These are phyloP conservation scores for Scaptodrosophila latifasciaeformis DNA, from an alignment of 2,888 invertebrate species.

Conservation along the genomic window DNA sequence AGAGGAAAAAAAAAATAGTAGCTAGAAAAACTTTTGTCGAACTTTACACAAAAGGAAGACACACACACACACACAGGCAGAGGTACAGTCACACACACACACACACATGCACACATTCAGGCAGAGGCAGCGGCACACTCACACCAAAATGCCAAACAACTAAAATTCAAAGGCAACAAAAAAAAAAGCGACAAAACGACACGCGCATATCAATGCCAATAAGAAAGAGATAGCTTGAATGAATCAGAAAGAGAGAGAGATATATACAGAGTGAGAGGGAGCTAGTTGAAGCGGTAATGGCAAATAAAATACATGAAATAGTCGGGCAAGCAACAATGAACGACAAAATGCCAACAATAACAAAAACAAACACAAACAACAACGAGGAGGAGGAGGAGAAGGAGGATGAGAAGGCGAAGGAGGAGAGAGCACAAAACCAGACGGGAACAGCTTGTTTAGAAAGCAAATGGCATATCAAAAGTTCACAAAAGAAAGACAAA, in stretches of 20 bases:
- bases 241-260: constrained; percentile 17
- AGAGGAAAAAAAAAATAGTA: constrained; percentile 51
- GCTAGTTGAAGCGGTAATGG: constrained; percentile 4
- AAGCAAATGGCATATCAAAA: constrained; percentile 2
- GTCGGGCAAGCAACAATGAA: no score
- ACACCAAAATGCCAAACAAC: no score
- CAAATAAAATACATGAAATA: no score
- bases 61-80: no score
- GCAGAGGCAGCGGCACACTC: not conserved
- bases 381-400: no score
- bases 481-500: not conserved
- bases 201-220: constrained; percentile 2
- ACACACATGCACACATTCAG: no score
- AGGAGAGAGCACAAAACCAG: no score
- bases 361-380: not conserved
- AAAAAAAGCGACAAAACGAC: constrained; percentile 3
- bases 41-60: no score
- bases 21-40: constrained; percentile 36
- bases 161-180: not conserved
- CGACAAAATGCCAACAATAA: not conserved
- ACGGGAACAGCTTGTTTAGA: no score
- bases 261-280: no score
- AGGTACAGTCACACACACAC: no score
- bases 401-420: not conserved
- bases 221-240: not conserved